phyloP scores from a whole-genome alignment of 2,888 invertebrate species.

The Gonocerus acuteangulatus region DNA sequence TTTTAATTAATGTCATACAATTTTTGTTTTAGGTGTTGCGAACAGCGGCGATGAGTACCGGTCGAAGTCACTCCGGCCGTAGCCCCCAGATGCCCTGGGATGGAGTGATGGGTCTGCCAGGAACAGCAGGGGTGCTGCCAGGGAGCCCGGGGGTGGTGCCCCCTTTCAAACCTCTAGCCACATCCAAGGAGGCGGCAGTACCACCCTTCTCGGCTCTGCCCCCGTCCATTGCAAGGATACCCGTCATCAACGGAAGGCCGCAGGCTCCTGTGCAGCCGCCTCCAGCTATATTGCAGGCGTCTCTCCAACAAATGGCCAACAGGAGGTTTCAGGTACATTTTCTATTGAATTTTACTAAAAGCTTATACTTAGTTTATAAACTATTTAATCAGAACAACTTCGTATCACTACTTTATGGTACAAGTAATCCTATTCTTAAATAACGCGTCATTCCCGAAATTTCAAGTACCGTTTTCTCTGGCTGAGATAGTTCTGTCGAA shows the following conservation, averaged over 20 bases:
- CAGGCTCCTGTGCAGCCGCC: slow-evolving; percentile 36
- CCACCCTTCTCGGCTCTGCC: slow-evolving; percentile 52
- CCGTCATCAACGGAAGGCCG: slow-evolving; percentile 43
- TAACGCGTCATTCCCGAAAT: too few species aligned
- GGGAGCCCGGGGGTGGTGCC: slow-evolving; percentile 50
- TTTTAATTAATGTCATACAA: too few species aligned
- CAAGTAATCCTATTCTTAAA: too few species aligned
- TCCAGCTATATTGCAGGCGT: slow-evolving; percentile 45
- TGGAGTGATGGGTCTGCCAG: slow-evolving; percentile 39
- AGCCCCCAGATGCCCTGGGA: slow-evolving; percentile 25
- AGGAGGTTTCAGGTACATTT: slow-evolving; percentile 40
- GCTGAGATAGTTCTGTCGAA: too few species aligned
- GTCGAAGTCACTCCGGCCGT: slow-evolving; percentile 26
- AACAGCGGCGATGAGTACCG: slow-evolving; percentile 13
- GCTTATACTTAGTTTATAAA: too few species aligned
- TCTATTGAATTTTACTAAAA: too few species aligned
- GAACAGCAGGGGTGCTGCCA: slow-evolving; percentile 41
- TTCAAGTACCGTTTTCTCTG: too few species aligned
- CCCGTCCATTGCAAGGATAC: slow-evolving; percentile 51
- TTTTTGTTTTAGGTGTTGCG: slow-evolving; percentile 3
- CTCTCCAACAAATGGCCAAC: slow-evolving; percentile 43
- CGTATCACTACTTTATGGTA: too few species aligned
- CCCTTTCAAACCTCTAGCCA: slow-evolving; percentile 59
- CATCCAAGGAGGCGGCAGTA: slow-evolving; percentile 42
- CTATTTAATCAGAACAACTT: too few species aligned